Evolutionary conservation across 2,797 vertebrate genomes (phyloP).

Genomic region (Euthynnus affinis): DNA sequence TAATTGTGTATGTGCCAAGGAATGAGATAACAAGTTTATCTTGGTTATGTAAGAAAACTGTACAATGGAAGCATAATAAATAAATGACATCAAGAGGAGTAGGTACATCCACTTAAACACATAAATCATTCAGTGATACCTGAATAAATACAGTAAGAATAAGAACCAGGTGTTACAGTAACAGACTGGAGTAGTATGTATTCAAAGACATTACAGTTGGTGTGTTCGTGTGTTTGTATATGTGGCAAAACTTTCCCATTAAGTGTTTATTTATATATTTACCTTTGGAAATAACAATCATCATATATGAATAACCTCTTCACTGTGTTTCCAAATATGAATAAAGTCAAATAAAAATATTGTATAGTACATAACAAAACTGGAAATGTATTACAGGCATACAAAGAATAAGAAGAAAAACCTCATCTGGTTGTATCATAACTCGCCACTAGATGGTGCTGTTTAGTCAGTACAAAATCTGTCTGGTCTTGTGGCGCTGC

Average conservation of each 20-base stretch:
- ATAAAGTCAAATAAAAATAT: too few relatives aligned
- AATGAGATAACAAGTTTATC: background rate
- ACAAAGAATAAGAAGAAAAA: background rate
- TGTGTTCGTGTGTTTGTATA: slow-evolving; percentile 1
- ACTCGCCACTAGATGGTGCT: slow-evolving; percentile 47
- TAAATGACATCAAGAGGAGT: slow-evolving; percentile 7
- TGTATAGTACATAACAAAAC: background rate
- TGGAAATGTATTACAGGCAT: background rate
- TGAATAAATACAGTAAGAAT: slow-evolving; percentile 3
- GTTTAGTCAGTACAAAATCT: background rate
- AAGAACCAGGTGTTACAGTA: background rate
- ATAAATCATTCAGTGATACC: slow-evolving; percentile 1
- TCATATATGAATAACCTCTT: background rate
- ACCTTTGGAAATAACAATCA: too few relatives aligned
- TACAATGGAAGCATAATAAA: slow-evolving; percentile 29
- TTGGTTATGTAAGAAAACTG: slow-evolving; percentile 49
- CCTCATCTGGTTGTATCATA: background rate
- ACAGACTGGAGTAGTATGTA: background rate
- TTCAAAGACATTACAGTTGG: background rate
- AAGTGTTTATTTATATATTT: background rate
- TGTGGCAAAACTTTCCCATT: slow-evolving; percentile 34
- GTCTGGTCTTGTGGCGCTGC: background rate
- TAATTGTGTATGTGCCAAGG: slow-evolving; percentile 8
- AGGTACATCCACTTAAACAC: slow-evolving; percentile 6
- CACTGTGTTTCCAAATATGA: background rate